Conservation (phyloP, 2,888 invertebrate species). For the Syritta pipiens region DNA sequence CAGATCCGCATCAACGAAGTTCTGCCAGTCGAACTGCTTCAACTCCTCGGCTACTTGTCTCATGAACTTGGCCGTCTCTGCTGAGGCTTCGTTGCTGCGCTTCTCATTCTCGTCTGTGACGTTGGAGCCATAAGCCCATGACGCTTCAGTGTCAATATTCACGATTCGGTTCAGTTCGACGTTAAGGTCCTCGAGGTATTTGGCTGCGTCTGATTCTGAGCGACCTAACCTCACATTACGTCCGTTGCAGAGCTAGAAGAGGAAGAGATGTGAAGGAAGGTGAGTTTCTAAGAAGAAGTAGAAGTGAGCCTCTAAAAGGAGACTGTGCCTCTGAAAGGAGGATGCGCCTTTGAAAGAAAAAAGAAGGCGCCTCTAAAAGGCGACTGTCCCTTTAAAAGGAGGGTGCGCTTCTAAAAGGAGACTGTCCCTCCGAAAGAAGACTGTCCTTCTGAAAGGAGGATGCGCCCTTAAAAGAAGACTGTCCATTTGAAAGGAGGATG, state of each 20-base stretch:
- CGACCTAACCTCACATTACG: not conserved
- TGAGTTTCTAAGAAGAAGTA: too few species aligned
- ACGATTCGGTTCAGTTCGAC: conserved; percentile 81
- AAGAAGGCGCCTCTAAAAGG: too few species aligned
- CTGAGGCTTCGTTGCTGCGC: conserved; percentile 76
- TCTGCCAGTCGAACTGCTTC: conserved; percentile 85
- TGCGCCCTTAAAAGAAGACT: too few species aligned
- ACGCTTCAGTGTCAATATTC: conserved; percentile 82
- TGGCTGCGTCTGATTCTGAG: conserved; percentile 81
- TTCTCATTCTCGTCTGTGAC: conserved; percentile 86
- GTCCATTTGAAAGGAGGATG: too few species aligned
- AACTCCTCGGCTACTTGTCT: conserved; percentile 77
- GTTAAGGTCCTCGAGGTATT: conserved; percentile 83
- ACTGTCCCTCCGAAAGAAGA: too few species aligned
- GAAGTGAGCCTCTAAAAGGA: too few species aligned
- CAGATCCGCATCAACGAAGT: conserved; percentile 84
- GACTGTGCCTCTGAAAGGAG: too few species aligned
- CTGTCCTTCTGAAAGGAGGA: too few species aligned
- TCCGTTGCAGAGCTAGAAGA: conserved; percentile 50
- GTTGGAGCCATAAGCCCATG: conserved; percentile 89
- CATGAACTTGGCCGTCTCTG: conserved; percentile 75
- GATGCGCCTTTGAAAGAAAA: too few species aligned
- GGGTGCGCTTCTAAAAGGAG: too few species aligned
- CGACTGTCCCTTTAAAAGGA: too few species aligned
- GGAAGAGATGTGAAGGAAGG: too few species aligned